Base-by-base conservation (phyloP, 2,113 vertebrate genomes). In the Myanophis thanlyinensis region DNA sequence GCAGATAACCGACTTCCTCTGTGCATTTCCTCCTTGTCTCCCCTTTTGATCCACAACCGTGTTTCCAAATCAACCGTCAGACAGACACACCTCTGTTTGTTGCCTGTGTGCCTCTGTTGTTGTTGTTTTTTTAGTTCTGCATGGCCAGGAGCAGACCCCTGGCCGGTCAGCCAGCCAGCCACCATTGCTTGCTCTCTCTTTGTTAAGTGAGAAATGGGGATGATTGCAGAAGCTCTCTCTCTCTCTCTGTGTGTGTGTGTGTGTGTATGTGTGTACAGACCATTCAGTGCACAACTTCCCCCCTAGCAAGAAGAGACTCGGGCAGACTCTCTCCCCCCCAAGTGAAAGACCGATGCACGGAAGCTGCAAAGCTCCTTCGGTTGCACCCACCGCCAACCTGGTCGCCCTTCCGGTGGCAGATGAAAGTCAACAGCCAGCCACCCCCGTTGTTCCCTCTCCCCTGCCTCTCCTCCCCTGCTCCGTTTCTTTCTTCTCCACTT, bases 351-450 rank as follows among this genome's bases (percentile, higher is more conserved):
- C 11, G 1, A 27, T 1, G 51, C 20, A 35, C 27, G 1, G 23
- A 5, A 9, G 4, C 6, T 2, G 90, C 9, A 8, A 56, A 23
- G n/a, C 49, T 35, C 85, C 35, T 52, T 85, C 44, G 0, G 85
- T 47, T 48, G 67, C 59, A 23, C 22, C 2, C 59, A 23, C 22
- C 2, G 86, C 52, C 3, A 54, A 92, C 20, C 0, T 0, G 0
- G 87, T 85, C 93, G 93, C 94, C 94, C 10, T 0, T 23, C 54
- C 13, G 67, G 27, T 80, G 12, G 87, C 94, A 48, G 51, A 51
- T 0, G n/a, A 88, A 90, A 84, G 91, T 6, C 1, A 48, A 3
- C 47, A 56, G 67, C 47, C 51, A 30, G 44, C 85, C 85, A 18
- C 40, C 48, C 49, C 22, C 15, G 0, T 46, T 6, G 46, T 95